Evolutionary conservation across 2,113 vertebrate genomes (phyloP).

Genomic region (Pituophis catenifer): DNA sequence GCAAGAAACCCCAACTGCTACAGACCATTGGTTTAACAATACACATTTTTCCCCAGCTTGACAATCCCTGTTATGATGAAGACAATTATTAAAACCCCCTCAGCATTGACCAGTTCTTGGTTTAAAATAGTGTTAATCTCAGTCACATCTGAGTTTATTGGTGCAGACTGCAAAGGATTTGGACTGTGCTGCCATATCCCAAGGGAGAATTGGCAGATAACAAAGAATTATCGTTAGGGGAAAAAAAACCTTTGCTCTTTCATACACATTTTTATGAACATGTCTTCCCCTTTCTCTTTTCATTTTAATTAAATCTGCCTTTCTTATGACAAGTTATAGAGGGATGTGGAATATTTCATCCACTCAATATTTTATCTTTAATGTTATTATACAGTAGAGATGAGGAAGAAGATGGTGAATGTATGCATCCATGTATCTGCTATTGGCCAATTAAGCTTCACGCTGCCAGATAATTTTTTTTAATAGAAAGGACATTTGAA

Average conservation of each 20-base stretch:
- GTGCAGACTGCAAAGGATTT: neutral
- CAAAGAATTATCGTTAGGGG: neutral
- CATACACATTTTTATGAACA: slow-evolving; percentile 16
- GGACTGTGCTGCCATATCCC: neutral
- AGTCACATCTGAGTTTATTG: neutral
- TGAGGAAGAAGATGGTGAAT: neutral
- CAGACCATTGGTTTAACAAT: slow-evolving; percentile 12
- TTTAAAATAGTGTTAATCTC: slow-evolving; percentile 9
- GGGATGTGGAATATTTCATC: slow-evolving; percentile 34
- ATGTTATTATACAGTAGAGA: neutral
- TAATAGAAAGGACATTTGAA: neutral
- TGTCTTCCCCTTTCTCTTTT: slow-evolving; percentile 21
- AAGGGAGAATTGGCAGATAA: neutral
- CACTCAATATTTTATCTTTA: slow-evolving; percentile 46
- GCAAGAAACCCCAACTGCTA: neutral
- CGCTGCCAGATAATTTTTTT: neutral
- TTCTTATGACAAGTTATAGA: slow-evolving; percentile 33
- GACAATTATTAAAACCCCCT: slow-evolving; percentile 19
- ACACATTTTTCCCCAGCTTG: slow-evolving; percentile 5
- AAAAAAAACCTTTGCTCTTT: neutral
- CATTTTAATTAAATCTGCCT: slow-evolving; percentile 23
- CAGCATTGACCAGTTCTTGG: slow-evolving; percentile 17
- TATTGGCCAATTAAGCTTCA: neutral
- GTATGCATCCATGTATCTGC: neutral
- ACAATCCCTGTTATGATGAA: slow-evolving; percentile 15